Evolutionary conservation across 2,888 invertebrate species (phyloP), one percentile per base, ranked within the genome.

Genomic region (Diarsia brunnea): DNA sequence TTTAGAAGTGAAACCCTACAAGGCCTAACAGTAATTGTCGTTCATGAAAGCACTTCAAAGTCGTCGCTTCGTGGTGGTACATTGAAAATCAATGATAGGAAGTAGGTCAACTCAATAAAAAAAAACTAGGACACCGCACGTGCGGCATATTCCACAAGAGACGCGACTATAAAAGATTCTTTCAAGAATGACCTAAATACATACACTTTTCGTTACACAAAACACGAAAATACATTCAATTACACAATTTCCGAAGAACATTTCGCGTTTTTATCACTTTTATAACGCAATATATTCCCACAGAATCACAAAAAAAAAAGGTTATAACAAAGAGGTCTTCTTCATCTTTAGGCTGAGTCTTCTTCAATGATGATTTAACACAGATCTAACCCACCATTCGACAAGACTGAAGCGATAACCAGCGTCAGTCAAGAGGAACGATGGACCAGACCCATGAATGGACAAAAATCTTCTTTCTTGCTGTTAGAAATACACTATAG

Each of bases 371-470:
- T 81, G 88, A 31, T 43, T 53, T 51, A 55, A 89, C 93, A 82
- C 90, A 86, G 77, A 90, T 91, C 93, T 81, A 71, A 96, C 96
- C 96, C 96, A 96, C 96, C 96, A 96, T 96, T 96, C 96, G 96
- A 96, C 96, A 96, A 96, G 96, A 96, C 96, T 96, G 96, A 96
- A 86, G 94, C 91, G 72, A 79, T 78, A 47, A 55, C 80, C 89
- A 84, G 92, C 95, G 89, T 78, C 88, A 95, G 95, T 95, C 96
- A 78, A 94, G 95, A 89, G 90, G 93, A 95, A 95, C 81, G 94
- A 86, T 87, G 94, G 95, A 87, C 78, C 63, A 87, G 92, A 90
- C 87, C 75, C 75, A 87, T 78, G 90, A 43, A 58, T 81, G 0
- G 14, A 4, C 31, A 24, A 31, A 53, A 43, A 21, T 86, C 88